Evolutionary conservation across 2,888 invertebrate species (phyloP), one percentile per base, ranked within the genome.

Genomic region (Campoplex capitator): DNA sequence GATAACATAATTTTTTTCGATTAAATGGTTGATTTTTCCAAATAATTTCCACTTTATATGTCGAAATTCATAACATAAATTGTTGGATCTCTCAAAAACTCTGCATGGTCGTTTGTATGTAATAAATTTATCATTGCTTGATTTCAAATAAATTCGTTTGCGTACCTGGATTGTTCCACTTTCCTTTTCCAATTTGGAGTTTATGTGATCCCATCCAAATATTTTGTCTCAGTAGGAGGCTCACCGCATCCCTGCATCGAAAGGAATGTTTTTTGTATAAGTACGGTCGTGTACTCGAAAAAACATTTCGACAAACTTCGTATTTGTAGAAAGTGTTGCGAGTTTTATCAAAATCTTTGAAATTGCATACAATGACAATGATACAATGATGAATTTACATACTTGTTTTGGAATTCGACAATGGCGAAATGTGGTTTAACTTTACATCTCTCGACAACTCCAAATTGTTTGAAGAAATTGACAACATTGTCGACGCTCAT

Each of bases 321-420:
- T 7, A 51, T 74, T 38, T 74, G 9, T 74, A 32, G 32, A 58
- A 28, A 4, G 4, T 3, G 13, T 13, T 28, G 28, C 58, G 9
- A 42, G 1, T 42, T 9, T 42, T 38, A 4, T 38, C 38, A 38
- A 38, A 38, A 38, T 6, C 38, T 38, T 38, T 38, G 1, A 42
- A 9, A 9, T 9, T 42, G 9, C 7, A 42, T 42, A 42, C 9
- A 0, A 48, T 9, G 54, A 81, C 84, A 74, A 38, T 84, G 74
- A 23, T 23, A 23, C 23, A 23, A 23, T 23, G 23, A 23, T 23
- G 23, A 71, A 73, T 51, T 58, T 3, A 48, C 56, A 81, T 90
- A 93, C 93, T 89, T 92, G 3, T 89, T 84, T 42, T 54, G 13
- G 76, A 91, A 94, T 80, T 93, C 90, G 74, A 93, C 84, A 32